phyloP scores from a whole-genome alignment of 2,797 vertebrate species.

The Merluccius polli region DNA sequence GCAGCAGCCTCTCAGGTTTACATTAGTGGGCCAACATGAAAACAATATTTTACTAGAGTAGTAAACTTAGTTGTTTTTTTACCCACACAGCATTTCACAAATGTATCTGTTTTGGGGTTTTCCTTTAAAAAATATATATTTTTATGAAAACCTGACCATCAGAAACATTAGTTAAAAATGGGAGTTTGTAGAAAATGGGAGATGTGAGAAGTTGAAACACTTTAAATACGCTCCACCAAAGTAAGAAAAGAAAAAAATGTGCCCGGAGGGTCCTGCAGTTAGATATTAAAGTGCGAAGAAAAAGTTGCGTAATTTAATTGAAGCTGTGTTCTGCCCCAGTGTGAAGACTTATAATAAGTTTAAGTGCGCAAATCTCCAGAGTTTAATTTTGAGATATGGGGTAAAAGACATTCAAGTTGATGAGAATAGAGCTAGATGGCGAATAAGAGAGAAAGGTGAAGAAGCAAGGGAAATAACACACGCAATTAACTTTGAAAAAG shows the following conservation, averaged over 20 bases:
- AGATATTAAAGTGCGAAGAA: slow-evolving; percentile 14
- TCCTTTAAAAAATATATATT: not conserved
- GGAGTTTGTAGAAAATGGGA: not conserved
- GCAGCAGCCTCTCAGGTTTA: not conserved
- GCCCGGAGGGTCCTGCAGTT: slow-evolving; percentile 7
- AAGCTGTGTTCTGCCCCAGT: not conserved
- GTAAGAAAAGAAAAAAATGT: slow-evolving; percentile 11
- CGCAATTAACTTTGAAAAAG: not conserved
- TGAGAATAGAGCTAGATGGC: not conserved
- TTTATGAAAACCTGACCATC: not conserved
- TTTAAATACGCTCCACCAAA: slow-evolving; percentile 2
- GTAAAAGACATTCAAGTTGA: slow-evolving; percentile 1
- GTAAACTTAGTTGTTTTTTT: too few relatives aligned
- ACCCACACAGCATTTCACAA: not conserved
- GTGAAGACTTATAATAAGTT: slow-evolving; percentile 19
- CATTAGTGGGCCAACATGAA: slow-evolving; percentile 1
- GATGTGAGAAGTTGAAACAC: not conserved
- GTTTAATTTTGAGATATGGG: not conserved
- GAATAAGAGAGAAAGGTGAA: slow-evolving; percentile 8
- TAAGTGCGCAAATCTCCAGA: slow-evolving; percentile 12
- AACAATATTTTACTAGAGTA: slow-evolving; percentile 39
- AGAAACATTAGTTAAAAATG: not conserved
- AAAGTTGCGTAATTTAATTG: slow-evolving; percentile 5
- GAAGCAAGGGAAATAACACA: slow-evolving; percentile 3
- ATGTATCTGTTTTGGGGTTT: not conserved